These are phyloP conservation scores for Hololepta plana DNA, from an alignment of 2,888 invertebrate species.

Conservation along the genomic window DNA sequence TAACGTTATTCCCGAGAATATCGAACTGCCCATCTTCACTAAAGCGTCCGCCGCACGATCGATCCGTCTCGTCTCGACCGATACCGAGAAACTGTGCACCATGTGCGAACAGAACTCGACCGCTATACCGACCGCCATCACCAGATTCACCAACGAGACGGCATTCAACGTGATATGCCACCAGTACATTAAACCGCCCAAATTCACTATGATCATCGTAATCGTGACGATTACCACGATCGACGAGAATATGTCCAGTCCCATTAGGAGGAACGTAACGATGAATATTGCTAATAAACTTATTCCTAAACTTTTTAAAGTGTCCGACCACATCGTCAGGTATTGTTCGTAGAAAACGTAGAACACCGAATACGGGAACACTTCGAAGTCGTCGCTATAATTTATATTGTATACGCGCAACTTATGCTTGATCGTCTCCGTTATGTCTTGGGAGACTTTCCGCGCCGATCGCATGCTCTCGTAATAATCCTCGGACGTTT, in stretches of 20 bases:
- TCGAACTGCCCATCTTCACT: conserved; percentile 71
- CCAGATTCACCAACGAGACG: conserved; percentile 90
- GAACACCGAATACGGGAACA: conserved; percentile 85
- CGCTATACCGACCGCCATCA: conserved; percentile 94
- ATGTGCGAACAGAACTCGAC: conserved; percentile 98
- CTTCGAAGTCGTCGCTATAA: conserved; percentile 20
- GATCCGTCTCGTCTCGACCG: conserved; percentile 50
- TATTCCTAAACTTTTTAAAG: conserved; percentile 69
- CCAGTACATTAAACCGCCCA: conserved; percentile 93
- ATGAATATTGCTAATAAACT: conserved; percentile 86
- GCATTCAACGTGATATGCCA: conserved; percentile 94
- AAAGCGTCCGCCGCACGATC: conserved; percentile 69
- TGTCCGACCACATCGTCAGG: conserved; percentile 86
- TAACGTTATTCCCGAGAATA: conserved; percentile 92
- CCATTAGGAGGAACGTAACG: conserved; percentile 82
- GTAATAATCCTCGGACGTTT: conserved; percentile 80
- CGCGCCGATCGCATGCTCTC: conserved; percentile 70
- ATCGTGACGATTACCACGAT: conserved; percentile 80
- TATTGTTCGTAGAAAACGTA: conserved; percentile 99
- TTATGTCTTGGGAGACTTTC: conserved; percentile 64
- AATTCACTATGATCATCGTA: conserved; percentile 79
- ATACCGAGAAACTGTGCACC: conserved; percentile 78
- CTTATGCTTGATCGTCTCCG: conserved; percentile 49
- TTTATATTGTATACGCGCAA: conserved; percentile 16
- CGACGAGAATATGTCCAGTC: conserved; percentile 83